Evolutionary conservation across 2,888 invertebrate species (phyloP).

Genomic region (Pristionchus fissidentatus): DNA sequence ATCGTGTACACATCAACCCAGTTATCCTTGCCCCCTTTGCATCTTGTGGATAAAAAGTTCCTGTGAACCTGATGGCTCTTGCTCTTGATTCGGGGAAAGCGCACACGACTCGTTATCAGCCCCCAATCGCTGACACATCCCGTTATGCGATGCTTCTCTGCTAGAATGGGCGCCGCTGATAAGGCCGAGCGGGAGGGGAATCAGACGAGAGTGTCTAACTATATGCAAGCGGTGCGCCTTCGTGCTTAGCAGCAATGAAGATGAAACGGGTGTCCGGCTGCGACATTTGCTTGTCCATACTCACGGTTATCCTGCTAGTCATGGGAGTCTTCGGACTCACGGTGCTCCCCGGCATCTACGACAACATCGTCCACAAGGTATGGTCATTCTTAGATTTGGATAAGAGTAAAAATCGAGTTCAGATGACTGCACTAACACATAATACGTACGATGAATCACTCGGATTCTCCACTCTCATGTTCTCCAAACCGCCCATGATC

Average conservation of each 20-base stretch:
- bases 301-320: background rate
- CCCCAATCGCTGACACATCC: background rate
- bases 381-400: too few relatives aligned
- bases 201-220: constrained; percentile 28
- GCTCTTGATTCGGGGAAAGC: too few relatives aligned
- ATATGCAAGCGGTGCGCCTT: constrained; percentile 3
- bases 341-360: constrained; percentile 8
- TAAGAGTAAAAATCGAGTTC: too few relatives aligned
- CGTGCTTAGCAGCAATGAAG: too few relatives aligned
- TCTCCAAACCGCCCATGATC: constrained; percentile 30
- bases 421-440: background rate
- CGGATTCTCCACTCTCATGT: background rate
- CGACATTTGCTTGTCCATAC: background rate
- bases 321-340: background rate
- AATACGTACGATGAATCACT: constrained; percentile 8
- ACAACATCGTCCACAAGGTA: background rate
- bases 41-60: background rate
- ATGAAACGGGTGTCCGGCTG: constrained; percentile 14
- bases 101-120: background rate
- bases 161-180: constrained; percentile 21
- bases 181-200: background rate
- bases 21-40: background rate
- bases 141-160: constrained; percentile 30
- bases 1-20: background rate
- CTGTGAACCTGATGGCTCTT: background rate